phyloP scores from a whole-genome alignment of 2,888 invertebrate species.

The Ametastegia equiseti region DNA sequence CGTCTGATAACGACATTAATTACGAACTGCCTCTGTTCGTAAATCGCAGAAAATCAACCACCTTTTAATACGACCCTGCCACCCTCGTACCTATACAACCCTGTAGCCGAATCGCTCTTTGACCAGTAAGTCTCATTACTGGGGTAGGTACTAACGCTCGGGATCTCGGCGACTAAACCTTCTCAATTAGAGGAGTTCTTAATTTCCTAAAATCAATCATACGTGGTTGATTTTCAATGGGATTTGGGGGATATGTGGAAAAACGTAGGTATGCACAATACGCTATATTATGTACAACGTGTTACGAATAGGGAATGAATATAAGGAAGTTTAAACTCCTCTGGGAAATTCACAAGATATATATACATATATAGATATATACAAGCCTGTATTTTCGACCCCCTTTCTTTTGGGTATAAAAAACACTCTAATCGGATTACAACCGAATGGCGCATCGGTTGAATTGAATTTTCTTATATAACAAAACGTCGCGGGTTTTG shows the following conservation, averaged over 20 bases:
- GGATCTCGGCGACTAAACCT: neutral
- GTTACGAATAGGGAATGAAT: neutral
- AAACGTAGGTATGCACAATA: neutral
- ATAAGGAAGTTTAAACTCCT: neutral
- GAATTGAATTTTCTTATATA: neutral
- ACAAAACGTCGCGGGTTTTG: neutral
- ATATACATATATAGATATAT: too few species aligned
- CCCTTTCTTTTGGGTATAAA: neutral
- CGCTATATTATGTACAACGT: too few species aligned
- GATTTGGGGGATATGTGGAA: neutral
- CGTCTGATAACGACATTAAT: conserved; percentile 14
- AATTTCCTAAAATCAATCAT: neutral
- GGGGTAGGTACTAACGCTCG: neutral
- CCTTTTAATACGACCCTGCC: neutral
- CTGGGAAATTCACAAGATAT: neutral
- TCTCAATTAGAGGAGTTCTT: neutral
- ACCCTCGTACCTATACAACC: neutral
- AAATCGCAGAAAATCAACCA: neutral
- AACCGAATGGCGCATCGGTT: neutral
- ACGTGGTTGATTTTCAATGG: neutral
- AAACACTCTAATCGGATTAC: conserved; percentile 13
- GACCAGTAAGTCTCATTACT: neutral
- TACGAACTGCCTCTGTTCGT: neutral
- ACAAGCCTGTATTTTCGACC: too few species aligned
- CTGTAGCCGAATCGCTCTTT: neutral